These are phyloP conservation scores for Xestia c-nigrum DNA, from an alignment of 2,888 invertebrate species.

Conservation along the genomic window DNA sequence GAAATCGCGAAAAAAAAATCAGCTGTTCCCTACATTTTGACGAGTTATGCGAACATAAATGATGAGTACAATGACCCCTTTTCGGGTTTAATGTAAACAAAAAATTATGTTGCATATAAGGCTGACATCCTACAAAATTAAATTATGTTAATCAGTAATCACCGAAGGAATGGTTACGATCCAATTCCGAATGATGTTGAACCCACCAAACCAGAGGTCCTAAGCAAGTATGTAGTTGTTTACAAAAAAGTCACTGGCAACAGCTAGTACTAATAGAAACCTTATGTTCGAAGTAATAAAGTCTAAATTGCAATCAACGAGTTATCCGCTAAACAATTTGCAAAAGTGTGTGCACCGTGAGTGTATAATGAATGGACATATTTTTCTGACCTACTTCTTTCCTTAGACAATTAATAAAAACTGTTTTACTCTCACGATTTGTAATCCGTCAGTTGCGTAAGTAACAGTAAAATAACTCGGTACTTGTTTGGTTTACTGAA, in stretches of 20 bases:
- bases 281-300: neutral
- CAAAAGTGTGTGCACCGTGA: constrained; percentile 6
- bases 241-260: neutral
- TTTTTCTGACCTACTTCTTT: constrained; percentile 38
- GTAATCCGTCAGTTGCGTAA: constrained; percentile 39
- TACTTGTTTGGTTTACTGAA: constrained; percentile 38
- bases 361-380: constrained; percentile 23
- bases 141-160: neutral
- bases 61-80: too few species aligned
- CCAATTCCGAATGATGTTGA: neutral
- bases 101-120: too few species aligned
- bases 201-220: neutral
- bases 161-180: neutral
- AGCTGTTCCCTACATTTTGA: too few species aligned
- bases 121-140: neutral
- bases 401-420: constrained; percentile 44
- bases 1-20: too few species aligned
- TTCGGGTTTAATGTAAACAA: too few species aligned
- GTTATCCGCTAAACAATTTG: neutral
- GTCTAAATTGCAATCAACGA: constrained; percentile 8
- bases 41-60: too few species aligned
- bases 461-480: constrained; percentile 25
- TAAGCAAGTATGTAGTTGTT: neutral
- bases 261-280: constrained; percentile 1
- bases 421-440: constrained; percentile 48